These are phyloP conservation scores for Torymus aiolomorphi DNA, from an alignment of 2,888 invertebrate species.

Conservation along the genomic window DNA sequence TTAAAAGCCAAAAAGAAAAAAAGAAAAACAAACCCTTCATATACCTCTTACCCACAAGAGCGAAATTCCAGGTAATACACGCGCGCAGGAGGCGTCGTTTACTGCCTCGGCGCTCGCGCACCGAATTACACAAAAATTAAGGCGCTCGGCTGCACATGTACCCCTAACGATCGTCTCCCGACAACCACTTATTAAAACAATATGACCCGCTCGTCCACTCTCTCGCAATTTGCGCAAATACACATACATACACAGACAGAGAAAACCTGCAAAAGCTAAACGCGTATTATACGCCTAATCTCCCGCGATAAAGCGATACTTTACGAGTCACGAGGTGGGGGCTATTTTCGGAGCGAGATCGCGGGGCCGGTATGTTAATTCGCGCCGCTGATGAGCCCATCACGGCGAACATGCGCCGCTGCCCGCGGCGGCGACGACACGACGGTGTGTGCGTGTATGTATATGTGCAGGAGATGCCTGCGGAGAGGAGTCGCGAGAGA, in stretches of 20 bases:
- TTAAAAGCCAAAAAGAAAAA: too few relatives aligned
- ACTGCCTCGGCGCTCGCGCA: too few relatives aligned
- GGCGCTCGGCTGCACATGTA: not conserved
- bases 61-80: too few relatives aligned
- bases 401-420: constrained; percentile 69
- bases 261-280: too few relatives aligned
- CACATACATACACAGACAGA: too few relatives aligned
- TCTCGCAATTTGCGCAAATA: too few relatives aligned
- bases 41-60: too few relatives aligned
- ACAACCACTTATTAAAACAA: constrained; percentile 18
- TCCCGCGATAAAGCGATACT: constrained; percentile 53
- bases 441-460: not conserved
- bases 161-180: not conserved
- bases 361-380: constrained; percentile 74
- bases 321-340: constrained; percentile 16
- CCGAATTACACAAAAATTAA: not conserved
- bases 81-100: too few relatives aligned
- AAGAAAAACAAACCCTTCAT: too few relatives aligned
- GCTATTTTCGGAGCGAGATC: constrained; percentile 52
- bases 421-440: too few relatives aligned
- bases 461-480: too few relatives aligned
- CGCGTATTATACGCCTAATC: not conserved
- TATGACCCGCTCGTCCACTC: constrained; percentile 56
- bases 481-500: too few relatives aligned
- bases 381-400: constrained; percentile 75